A percentile compares a stretch with the other conserved stretches of the same genome.
phyloP scores from a whole-genome alignment of 2,797 vertebrate genomes.

The Neopelma chrysocephalum region DNA sequence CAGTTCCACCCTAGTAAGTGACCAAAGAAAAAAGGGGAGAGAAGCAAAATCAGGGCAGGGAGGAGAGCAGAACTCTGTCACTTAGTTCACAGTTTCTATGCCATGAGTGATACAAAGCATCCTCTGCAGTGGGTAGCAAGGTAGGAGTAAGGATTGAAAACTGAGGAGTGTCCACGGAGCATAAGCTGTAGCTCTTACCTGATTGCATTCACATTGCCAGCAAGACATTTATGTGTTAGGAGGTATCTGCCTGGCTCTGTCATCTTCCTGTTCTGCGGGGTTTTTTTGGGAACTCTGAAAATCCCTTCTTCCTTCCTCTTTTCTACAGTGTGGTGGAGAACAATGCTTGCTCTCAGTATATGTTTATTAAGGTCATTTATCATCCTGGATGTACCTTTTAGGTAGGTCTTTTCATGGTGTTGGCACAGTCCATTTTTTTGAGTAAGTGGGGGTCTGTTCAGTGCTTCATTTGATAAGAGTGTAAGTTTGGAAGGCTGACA shows the following conservation, averaged over 20 bases:
- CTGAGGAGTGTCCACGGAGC: background rate
- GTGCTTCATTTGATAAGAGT: background rate
- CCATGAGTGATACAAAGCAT: background rate
- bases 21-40: background rate
- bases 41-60: background rate
- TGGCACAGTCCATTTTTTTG: accelerated
- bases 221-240: background rate
- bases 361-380: background rate
- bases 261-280: background rate
- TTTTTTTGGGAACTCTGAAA: background rate
- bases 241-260: background rate
- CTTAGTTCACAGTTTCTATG: background rate
- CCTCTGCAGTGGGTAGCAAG: background rate
- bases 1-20: background rate
- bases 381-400: background rate
- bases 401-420: background rate
- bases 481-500: background rate
- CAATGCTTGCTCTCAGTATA: background rate
- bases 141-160: background rate
- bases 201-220: background rate
- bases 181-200: background rate
- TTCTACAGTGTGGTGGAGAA: background rate
- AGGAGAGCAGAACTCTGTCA: background rate
- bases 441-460: background rate
- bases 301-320: background rate